Base-by-base conservation (phyloP, 2,113 vertebrate species). In the Xiphophorus hellerii region DNA sequence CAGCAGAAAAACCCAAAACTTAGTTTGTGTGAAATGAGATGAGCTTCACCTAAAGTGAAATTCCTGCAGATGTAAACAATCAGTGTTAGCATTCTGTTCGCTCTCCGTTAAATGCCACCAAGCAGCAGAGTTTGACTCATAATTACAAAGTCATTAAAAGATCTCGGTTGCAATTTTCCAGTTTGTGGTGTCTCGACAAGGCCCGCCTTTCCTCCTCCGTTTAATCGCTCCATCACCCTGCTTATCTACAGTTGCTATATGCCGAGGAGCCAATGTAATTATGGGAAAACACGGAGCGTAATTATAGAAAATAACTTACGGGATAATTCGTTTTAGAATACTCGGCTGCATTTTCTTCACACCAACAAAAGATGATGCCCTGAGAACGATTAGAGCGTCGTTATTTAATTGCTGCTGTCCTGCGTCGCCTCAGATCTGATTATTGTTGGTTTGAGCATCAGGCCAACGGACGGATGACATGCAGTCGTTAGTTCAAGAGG, bases 91-190 rank as follows among this genome's bases (percentile, higher is more conserved):
- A 75, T 84, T 83, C 70, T 10, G n/a, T 0, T 10, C 31, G 20
- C 58, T 69, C 31, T 20, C 28, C 3, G 69, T 35, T 73, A 79
- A 89, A 92, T 80, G 80, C 85, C 83, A 82, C 70, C 30, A 25
- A 73, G 71, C 77, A 81, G 67, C 86, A 62, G 73, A 85, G 65
- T 73, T 73, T 9, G 42, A 9, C 74, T 80, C 76, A 44, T 84
- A 90, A 90, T 90, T 85, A 77, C 73, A 85, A 86, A 88, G 80
- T 88, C 81, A 84, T 91, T 87, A 89, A 81, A 87, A 61, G 69
- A 88, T 87, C 78, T 89, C 62, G 3, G 66, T 65, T 81, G 90
- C 81, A 80, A 87, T 91, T 90, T 92, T 89, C 88, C 85, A 82
- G 70, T 85, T 86, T 87, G 73, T 33, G 44, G 73, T 71, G 60